Base-by-base conservation (phyloP, 1,140 invertebrate genomes). In the Drosophila triauraria region DNA sequence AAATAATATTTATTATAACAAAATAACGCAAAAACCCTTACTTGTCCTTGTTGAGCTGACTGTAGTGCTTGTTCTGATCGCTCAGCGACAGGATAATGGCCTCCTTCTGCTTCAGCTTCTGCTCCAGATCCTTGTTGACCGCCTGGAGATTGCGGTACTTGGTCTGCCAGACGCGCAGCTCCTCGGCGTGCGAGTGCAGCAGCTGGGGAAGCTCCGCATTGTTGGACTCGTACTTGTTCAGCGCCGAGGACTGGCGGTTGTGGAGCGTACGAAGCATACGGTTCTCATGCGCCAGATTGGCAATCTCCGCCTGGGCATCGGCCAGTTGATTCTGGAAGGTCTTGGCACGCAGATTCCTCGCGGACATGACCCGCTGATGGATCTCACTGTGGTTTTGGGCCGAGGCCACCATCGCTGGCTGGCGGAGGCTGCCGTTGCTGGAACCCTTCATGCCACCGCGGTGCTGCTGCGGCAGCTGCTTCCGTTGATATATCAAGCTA, bases 261-360 rank as follows among this genome's bases (percentile, higher is more conserved):
- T 97, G 96, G 40, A 97, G 92, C 3, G 95, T 95, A 70, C 95
- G 95, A 10, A 97, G 91, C 38, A 96, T 93, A 78, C 95, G 94
- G 91, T 97, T 97, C 93, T 97, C 96, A 82, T 95, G 95, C 20
- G 94, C 94, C 17, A 97, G 84, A 93, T 97, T 96, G 95, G 96
- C 95, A 32, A 97, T 94, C 91, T 96, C 96, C 78, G 95, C 96
- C 90, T 97, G 96, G 12, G 96, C 96, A 93, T 97, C 96, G 32
- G 96, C 95, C 56, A 97, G 85, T 93, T 97, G 96, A 92, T 96
- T 97, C 93, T 97, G 96, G 50, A 97, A 92, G 62, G 96, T 95
- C 85, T 96, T 96, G 2, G 96, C 93, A 32, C 95, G 94, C 61
- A 97, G 93, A 72, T 96, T 95, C 93, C 96, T 96, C 3, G 96